These are phyloP conservation scores for Cataglyphis livida DNA, from an alignment of 2,888 invertebrate species.

Conservation along the genomic window DNA sequence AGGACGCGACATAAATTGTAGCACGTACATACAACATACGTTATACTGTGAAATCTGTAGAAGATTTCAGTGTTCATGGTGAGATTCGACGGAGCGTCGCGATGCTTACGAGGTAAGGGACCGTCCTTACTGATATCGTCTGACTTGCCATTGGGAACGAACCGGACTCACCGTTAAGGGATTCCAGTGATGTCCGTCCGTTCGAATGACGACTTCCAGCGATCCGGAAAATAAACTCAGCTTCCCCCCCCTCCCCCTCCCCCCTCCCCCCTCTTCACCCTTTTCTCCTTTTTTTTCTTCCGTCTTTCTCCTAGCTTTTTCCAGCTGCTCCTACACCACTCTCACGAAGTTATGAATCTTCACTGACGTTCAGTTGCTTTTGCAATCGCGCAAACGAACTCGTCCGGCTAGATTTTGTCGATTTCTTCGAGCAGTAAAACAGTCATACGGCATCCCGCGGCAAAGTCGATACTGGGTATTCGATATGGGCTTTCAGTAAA, in stretches of 20 bases:
- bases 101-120: constrained; percentile 61
- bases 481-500: constrained; percentile 33
- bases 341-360: constrained; percentile 71
- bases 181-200: constrained; percentile 79
- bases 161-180: constrained; percentile 75
- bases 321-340: constrained; percentile 21
- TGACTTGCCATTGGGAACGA: constrained; percentile 73
- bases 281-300: constrained; percentile 57
- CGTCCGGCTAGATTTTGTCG: constrained; percentile 55
- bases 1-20: constrained; percentile 44
- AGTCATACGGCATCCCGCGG: constrained; percentile 27
- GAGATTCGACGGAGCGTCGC: constrained; percentile 42
- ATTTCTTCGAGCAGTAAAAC: constrained; percentile 54
- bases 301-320: constrained; percentile 38
- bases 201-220: constrained; percentile 80
- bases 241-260: background rate
- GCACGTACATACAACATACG: constrained; percentile 16
- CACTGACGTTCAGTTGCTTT: constrained; percentile 51
- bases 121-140: constrained; percentile 65
- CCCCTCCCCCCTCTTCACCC: too few species aligned
- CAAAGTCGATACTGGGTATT: constrained; percentile 26
- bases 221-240: constrained; percentile 80
- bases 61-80: constrained; percentile 23
- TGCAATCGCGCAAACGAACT: constrained; percentile 45
- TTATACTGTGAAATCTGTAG: constrained; percentile 33